Evolutionary conservation across 2,888 invertebrate genomes (phyloP).

Genomic region (Euphydryas editha): DNA sequence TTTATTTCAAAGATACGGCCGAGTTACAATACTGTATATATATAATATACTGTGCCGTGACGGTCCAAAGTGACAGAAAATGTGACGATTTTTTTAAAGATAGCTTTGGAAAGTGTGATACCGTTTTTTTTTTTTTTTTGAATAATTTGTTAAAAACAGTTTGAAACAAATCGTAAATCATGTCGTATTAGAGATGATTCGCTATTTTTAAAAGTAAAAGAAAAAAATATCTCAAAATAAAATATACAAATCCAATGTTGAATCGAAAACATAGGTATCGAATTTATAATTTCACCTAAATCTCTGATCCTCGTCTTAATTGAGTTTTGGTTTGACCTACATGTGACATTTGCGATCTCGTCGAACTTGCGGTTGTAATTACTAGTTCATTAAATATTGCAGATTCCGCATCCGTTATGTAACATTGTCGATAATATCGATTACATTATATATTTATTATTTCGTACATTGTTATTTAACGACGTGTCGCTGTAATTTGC

Average conservation of each 20-base stretch:
- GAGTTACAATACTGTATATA: too few species aligned
- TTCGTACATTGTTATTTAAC: neutral
- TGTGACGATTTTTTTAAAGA: too few species aligned
- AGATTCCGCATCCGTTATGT: neutral
- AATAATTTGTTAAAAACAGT: too few species aligned
- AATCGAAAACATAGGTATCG: neutral
- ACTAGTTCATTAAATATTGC: constrained; percentile 14
- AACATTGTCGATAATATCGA: constrained; percentile 2
- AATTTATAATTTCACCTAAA: neutral
- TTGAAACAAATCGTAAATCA: too few species aligned
- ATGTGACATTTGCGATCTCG: constrained; percentile 15
- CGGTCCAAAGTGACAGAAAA: too few species aligned
- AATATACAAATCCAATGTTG: neutral
- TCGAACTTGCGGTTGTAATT: constrained; percentile 4
- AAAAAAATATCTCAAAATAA: too few species aligned
- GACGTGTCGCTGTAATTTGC: neutral
- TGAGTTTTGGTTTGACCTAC: constrained; percentile 22
- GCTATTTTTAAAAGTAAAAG: too few species aligned
- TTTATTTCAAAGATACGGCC: too few species aligned
- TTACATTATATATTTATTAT: neutral
- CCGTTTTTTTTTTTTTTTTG: too few species aligned
- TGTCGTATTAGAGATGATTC: too few species aligned
- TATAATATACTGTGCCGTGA: too few species aligned
- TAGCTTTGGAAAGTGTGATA: too few species aligned
- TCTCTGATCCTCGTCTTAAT: constrained; percentile 14